These are phyloP conservation scores for Procambarus virginalis DNA, from an alignment of 1,140 invertebrate genomes.

Conservation along the genomic window DNA sequence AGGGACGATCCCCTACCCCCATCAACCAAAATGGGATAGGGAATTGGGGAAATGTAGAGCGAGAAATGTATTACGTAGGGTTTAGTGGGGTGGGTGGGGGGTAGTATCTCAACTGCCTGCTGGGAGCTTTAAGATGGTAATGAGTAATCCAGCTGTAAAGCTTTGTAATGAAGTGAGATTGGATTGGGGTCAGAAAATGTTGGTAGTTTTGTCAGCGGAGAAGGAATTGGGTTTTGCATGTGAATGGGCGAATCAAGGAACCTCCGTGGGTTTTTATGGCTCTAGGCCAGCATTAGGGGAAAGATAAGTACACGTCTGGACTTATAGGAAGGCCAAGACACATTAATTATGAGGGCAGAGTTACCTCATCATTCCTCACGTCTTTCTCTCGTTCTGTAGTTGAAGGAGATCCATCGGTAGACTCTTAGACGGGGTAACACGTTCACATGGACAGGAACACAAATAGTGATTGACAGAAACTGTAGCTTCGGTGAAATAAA, in stretches of 20 bases:
- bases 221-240: slow-evolving; percentile 47
- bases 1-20: too few relatives aligned
- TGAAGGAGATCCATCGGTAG: too few relatives aligned
- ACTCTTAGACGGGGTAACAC: too few relatives aligned
- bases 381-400: too few relatives aligned
- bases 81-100: too few relatives aligned
- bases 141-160: slow-evolving; percentile 45
- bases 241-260: slow-evolving; percentile 50
- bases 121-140: slow-evolving; percentile 49
- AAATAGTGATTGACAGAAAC: too few relatives aligned
- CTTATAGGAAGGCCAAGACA: slow-evolving; percentile 3
- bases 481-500: too few relatives aligned
- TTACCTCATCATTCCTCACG: neutral
- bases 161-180: slow-evolving; percentile 56
- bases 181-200: slow-evolving; percentile 37
- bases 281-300: neutral
- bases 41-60: too few relatives aligned
- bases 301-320: slow-evolving; percentile 16
- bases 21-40: too few relatives aligned
- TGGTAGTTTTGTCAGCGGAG: slow-evolving; percentile 2
- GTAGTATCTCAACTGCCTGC: neutral
- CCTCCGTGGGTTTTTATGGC: slow-evolving; percentile 1
- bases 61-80: too few relatives aligned
- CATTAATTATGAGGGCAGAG: neutral
- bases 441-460: too few relatives aligned